Evolutionary conservation across 2,797 vertebrate genomes (phyloP).

Genomic region (Cheirogaleus major): DNA sequence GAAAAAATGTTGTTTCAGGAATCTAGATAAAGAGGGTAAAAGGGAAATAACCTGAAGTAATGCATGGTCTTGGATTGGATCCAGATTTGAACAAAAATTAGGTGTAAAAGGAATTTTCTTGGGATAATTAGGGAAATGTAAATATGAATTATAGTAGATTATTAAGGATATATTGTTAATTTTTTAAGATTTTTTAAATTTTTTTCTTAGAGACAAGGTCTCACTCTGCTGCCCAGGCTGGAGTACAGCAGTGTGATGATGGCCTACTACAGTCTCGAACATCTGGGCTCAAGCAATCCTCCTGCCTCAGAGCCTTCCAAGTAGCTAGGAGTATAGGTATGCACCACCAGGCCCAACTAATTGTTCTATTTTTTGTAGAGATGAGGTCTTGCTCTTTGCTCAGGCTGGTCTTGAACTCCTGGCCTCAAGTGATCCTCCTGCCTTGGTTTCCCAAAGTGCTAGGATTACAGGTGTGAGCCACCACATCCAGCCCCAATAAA

Average conservation of each 20-base stretch:
- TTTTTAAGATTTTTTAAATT: background rate
- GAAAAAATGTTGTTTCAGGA: background rate
- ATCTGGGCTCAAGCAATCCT: background rate
- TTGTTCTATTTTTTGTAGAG: background rate
- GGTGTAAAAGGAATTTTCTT: slow-evolving; percentile 10
- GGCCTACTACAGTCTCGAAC: background rate
- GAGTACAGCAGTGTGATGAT: background rate
- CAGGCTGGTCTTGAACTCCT: background rate
- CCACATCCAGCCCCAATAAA: background rate
- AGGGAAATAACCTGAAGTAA: background rate
- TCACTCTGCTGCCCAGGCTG: background rate
- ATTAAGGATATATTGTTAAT: background rate
- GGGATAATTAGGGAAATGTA: background rate
- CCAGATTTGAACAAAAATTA: background rate
- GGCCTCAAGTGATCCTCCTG: background rate
- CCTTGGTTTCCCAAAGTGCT: background rate
- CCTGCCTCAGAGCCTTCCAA: background rate
- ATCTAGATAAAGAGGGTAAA: background rate
- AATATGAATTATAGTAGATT: background rate
- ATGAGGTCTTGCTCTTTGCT: background rate
- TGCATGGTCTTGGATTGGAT: background rate
- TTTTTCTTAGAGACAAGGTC: background rate
- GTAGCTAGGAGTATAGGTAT: background rate
- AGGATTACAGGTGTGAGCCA: background rate
- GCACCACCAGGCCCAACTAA: background rate